Percentiles rank a stretch among this genome's conserved stretches.
Evolutionary conservation across 2,888 invertebrate species (phyloP).

Genomic region (Leucania comma): DNA sequence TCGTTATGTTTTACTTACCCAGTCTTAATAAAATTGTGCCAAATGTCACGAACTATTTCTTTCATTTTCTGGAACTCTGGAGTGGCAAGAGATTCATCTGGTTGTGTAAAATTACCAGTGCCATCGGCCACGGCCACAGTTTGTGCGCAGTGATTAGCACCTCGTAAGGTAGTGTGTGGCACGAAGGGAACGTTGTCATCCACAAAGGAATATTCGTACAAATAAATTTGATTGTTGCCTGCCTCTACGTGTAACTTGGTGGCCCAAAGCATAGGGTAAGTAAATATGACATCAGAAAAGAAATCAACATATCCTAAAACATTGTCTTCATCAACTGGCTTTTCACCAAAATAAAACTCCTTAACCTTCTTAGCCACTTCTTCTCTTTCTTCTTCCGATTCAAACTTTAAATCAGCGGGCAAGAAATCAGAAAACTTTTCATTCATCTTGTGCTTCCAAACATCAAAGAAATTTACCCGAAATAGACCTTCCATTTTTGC

Average conservation of each 20-base stretch:
- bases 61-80: conserved; percentile 66
- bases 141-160: conserved; percentile 72
- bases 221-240: conserved; percentile 73
- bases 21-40: conserved; percentile 74
- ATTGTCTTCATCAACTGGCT: conserved; percentile 64
- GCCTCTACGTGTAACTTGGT: conserved; percentile 68
- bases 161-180: conserved; percentile 65
- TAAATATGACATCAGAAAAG: conserved; percentile 78
- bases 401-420: conserved; percentile 75
- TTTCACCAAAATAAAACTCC: conserved; percentile 74
- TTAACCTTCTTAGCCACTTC: conserved; percentile 69
- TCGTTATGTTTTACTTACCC: conserved; percentile 10
- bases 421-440: conserved; percentile 75
- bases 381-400: conserved; percentile 68
- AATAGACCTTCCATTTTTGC: conserved; percentile 71
- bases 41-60: conserved; percentile 67
- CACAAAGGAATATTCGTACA: conserved; percentile 75
- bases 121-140: conserved; percentile 63
- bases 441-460: conserved; percentile 74
- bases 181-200: conserved; percentile 65
- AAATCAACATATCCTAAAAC: conserved; percentile 73
- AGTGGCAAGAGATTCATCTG: conserved; percentile 42
- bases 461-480: conserved; percentile 57
- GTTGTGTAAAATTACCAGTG: conserved; percentile 17
- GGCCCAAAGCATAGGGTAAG: conserved; percentile 66